Percentiles rank a stretch among this genome's conserved stretches.
phyloP scores from a whole-genome alignment of 2,797 vertebrate species.

The Anguilla obscura region DNA sequence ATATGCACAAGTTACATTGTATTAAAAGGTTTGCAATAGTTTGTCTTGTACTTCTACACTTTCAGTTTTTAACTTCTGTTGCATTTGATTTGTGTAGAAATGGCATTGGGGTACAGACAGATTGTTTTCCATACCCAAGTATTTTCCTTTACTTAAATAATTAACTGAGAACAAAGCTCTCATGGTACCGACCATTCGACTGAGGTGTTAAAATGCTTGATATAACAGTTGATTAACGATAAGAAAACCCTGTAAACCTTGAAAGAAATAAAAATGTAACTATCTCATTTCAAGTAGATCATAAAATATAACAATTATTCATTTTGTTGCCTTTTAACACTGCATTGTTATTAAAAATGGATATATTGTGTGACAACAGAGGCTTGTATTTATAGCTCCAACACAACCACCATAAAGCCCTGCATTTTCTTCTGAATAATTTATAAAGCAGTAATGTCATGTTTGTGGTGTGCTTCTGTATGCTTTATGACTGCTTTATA shows the following conservation, averaged over 20 bases:
- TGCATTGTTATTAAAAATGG: slow-evolving; percentile 4
- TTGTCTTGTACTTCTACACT: neutral
- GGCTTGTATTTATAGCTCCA: neutral
- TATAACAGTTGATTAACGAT: neutral
- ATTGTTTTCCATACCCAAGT: neutral
- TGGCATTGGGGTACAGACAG: neutral
- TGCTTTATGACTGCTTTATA: neutral
- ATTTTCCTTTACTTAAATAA: neutral
- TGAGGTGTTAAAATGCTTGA: slow-evolving; percentile 1
- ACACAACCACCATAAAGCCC: slow-evolving; percentile 10
- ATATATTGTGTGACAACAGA: neutral
- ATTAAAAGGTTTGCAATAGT: neutral
- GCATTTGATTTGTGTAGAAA: neutral
- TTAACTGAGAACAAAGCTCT: neutral
- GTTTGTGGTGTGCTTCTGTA: neutral
- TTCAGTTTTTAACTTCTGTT: neutral
- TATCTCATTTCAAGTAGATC: slow-evolving; percentile 3
- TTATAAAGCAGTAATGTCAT: slow-evolving; percentile 11
- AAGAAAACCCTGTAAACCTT: neutral
- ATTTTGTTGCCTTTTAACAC: slow-evolving; percentile 8
- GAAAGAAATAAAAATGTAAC: neutral
- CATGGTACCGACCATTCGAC: neutral
- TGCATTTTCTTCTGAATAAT: slow-evolving; percentile 2
- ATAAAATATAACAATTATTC: neutral
- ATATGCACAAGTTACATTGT: neutral